Evolutionary conservation across 1,140 invertebrate genomes (phyloP).

Genomic region (Brachionus plicatilis): DNA sequence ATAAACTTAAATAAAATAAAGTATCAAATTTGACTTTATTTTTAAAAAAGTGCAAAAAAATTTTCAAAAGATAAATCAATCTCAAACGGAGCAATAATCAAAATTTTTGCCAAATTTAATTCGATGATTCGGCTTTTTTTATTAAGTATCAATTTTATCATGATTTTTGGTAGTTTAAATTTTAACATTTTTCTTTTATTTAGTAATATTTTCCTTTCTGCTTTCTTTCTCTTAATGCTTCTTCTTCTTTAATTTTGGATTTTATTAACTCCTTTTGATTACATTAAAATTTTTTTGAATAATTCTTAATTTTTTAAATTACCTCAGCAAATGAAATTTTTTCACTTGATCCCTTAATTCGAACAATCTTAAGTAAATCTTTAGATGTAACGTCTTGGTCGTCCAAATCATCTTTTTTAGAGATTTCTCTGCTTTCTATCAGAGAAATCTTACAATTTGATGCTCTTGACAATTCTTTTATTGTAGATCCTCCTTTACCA

Average conservation of each 20-base stretch:
- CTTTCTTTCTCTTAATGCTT: not conserved
- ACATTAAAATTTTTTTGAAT: not conserved
- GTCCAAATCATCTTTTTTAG: not conserved
- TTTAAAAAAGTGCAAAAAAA: not conserved
- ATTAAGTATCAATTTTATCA: not conserved
- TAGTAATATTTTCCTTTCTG: not conserved
- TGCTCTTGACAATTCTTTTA: slow-evolving; percentile 56
- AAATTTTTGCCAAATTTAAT: no score
- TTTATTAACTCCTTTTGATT: not conserved
- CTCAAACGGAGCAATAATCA: not conserved
- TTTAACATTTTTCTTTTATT: not conserved
- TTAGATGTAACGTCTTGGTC: not conserved
- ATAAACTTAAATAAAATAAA: no score
- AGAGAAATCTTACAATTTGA: slow-evolving; percentile 12
- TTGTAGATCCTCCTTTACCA: slow-evolving; percentile 64
- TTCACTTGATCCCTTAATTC: not conserved
- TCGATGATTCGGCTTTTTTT: not conserved
- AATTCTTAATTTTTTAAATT: not conserved
- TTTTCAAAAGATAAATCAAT: not conserved
- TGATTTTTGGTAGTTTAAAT: not conserved
- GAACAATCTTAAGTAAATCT: not conserved
- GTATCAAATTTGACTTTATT: not conserved
- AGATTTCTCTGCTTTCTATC: not conserved
- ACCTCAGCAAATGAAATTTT: not conserved
- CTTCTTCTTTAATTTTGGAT: slow-evolving; percentile 20